Percentiles rank a stretch among this genome's conserved stretches.
These are phyloP conservation scores for Mycteria americana DNA, from an alignment of 2,797 vertebrate species.

Conservation along the genomic window DNA sequence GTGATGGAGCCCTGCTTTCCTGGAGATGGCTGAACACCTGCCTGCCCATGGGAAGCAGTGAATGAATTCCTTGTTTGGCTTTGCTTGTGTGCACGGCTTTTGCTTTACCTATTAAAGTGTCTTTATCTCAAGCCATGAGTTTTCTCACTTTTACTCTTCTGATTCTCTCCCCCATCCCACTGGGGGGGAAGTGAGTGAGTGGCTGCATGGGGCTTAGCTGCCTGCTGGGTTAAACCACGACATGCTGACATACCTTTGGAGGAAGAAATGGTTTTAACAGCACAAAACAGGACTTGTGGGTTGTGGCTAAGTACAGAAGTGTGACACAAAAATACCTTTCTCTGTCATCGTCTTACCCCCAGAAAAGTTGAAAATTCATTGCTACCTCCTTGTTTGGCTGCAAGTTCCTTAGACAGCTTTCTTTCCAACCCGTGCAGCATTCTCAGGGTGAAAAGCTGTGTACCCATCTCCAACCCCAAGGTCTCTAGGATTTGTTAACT, in stretches of 20 bases:
- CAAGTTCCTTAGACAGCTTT: background rate
- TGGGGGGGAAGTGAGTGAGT: background rate
- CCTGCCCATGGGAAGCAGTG: background rate
- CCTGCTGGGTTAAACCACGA: background rate
- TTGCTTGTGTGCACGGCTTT: rapidly evolving
- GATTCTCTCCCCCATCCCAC: background rate
- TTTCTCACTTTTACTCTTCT: background rate
- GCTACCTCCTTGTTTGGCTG: background rate
- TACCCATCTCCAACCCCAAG: background rate
- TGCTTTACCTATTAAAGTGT: background rate
- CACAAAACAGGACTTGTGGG: background rate
- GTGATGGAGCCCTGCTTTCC: background rate
- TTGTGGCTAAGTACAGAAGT: background rate
- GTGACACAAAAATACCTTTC: background rate
- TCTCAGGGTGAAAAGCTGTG: background rate
- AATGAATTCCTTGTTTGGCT: background rate
- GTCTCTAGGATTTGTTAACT: background rate
- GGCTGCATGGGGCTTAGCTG: background rate
- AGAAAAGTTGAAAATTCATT: background rate
- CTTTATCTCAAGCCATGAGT: background rate
- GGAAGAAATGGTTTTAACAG: background rate
- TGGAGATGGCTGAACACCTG: background rate
- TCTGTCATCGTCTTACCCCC: background rate
- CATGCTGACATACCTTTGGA: background rate
- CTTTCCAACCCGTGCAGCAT: rapidly evolving